Percentiles rank a stretch among this genome's conserved stretches.
Conservation (phyloP, 2,888 invertebrate species). For the Phyto melanocephala region DNA sequence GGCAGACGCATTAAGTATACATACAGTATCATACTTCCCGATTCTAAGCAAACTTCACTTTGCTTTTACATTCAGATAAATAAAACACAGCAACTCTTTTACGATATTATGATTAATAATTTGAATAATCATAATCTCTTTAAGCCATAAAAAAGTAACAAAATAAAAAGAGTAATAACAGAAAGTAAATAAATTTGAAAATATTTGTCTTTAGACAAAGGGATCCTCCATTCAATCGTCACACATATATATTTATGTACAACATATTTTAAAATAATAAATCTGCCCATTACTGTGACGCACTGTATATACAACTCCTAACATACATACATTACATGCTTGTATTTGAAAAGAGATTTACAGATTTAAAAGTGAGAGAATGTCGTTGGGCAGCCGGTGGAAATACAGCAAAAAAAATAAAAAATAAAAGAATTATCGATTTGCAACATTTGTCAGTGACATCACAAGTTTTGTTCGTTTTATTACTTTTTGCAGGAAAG, state of each 20-base stretch:
- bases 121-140: constrained; percentile 31
- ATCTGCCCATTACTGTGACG: constrained; percentile 21
- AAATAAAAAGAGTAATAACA: constrained; percentile 21
- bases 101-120: not conserved
- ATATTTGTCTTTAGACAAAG: no score
- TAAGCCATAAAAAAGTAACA: constrained; percentile 2
- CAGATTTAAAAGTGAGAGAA: not conserved
- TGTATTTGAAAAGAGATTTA: not conserved
- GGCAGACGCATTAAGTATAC: no score
- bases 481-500: constrained; percentile 22
- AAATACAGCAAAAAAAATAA: not conserved
- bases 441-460: constrained; percentile 66
- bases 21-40: no score
- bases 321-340: not conserved
- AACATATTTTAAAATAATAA: constrained; percentile 22
- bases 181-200: no score
- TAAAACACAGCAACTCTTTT: not conserved
- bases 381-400: not conserved
- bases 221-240: no score
- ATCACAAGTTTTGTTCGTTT: constrained; percentile 37
- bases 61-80: not conserved
- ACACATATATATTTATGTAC: not conserved
- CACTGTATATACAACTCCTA: not conserved
- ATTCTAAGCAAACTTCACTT: no score
- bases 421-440: constrained; percentile 55